Evolutionary conservation across 2,797 vertebrate genomes (phyloP).

Genomic region (Petrocephalus sullivani): DNA sequence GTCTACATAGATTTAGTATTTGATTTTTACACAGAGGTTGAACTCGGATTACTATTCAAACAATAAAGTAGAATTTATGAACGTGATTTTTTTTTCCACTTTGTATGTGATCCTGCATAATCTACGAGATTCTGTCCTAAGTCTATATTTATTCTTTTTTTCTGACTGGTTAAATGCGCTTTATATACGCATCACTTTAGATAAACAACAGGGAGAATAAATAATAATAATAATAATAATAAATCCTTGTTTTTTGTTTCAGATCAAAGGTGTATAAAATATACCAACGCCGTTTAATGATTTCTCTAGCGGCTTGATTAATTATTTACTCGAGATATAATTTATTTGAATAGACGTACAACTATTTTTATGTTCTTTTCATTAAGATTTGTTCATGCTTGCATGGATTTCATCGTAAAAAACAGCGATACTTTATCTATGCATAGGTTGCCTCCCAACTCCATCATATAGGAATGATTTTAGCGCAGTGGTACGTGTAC

Average conservation of each 20-base stretch:
- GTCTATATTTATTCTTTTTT: neutral
- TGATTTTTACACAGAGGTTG: neutral
- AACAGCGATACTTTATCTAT: neutral
- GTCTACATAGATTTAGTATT: neutral
- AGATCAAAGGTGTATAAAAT: constrained; percentile 25
- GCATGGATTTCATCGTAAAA: neutral
- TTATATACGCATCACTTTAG: constrained; percentile 15
- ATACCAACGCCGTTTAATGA: neutral
- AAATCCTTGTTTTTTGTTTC: constrained; percentile 4
- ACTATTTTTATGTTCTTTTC: neutral
- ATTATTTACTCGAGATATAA: constrained; percentile 12
- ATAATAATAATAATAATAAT: neutral
- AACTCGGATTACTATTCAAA: neutral
- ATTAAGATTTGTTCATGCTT: neutral
- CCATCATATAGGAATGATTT: neutral
- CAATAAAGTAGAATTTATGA: neutral
- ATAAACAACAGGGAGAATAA: constrained; percentile 6
- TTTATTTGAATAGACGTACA: neutral
- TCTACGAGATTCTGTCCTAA: neutral
- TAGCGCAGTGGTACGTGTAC: neutral
- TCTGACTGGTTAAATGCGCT: constrained; percentile 10
- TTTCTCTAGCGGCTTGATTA: constrained; percentile 14
- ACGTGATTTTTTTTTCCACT: neutral
- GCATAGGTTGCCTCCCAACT: neutral
- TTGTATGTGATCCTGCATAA: neutral